These are phyloP conservation scores for Malurus splendens DNA, from an alignment of 2,797 vertebrate species.

Conservation along the genomic window DNA sequence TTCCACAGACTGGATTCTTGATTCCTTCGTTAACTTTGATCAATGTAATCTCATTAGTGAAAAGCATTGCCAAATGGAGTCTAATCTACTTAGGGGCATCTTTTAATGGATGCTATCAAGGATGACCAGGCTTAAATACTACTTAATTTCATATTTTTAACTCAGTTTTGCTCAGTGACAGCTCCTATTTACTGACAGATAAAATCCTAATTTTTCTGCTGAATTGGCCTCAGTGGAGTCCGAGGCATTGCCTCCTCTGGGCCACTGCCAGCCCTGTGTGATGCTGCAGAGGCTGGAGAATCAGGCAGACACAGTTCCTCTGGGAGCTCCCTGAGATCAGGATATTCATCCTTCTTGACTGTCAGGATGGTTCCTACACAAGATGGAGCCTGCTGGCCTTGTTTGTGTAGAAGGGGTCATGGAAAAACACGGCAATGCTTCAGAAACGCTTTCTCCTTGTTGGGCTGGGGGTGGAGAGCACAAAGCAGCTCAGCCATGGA, in stretches of 20 bases:
- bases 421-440: not conserved
- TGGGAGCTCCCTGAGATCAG: not conserved
- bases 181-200: constrained; percentile 21
- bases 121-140: constrained; percentile 23
- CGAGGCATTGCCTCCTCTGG: not conserved
- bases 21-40: constrained; percentile 43
- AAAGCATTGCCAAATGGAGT: constrained; percentile 37
- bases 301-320: not conserved
- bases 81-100: constrained; percentile 2
- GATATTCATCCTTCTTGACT: not conserved
- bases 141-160: constrained; percentile 54
- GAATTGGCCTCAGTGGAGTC: not conserved
- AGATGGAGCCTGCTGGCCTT: not conserved
- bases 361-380: not conserved
- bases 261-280: not conserved
- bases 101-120: constrained; percentile 18
- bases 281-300: not conserved
- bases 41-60: constrained; percentile 36
- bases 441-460: not conserved
- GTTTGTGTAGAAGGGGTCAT: not conserved
- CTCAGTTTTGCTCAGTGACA: constrained; percentile 2
- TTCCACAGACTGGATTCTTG: constrained; percentile 10
- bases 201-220: constrained; percentile 4
- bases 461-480: not conserved
- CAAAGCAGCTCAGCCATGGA: not conserved